Evolutionary conservation across 2,888 invertebrate species (phyloP).

Genomic region (Cephus nigrinus): DNA sequence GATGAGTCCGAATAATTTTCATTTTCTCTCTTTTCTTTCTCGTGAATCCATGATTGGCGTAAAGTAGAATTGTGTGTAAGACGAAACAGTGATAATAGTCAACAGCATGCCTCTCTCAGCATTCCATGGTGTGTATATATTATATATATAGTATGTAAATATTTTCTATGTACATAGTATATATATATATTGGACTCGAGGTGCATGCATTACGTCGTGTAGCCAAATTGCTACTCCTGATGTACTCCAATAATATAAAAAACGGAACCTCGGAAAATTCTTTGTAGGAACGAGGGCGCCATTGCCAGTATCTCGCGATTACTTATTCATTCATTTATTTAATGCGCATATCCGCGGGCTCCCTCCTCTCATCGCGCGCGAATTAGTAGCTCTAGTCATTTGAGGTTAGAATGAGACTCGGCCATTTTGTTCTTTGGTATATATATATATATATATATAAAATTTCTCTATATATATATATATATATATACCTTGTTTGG

Average conservation of each 20-base stretch:
- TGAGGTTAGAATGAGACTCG: not conserved
- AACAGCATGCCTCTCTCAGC: conserved; percentile 36
- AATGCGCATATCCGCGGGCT: not conserved
- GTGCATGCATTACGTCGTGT: conserved; percentile 29
- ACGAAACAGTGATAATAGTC: conserved; percentile 7
- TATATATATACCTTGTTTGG: not conserved
- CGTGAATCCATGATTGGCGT: not conserved
- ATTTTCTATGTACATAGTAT: not conserved
- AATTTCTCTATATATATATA: not conserved
- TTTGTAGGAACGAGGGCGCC: conserved; percentile 26
- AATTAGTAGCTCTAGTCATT: not conserved
- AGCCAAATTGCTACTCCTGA: not conserved
- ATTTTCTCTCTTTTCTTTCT: not conserved
- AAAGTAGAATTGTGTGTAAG: not conserved
- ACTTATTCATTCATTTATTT: not conserved
- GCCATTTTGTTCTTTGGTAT: not conserved
- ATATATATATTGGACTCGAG: conserved; percentile 31
- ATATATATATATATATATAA: too few relatives aligned
- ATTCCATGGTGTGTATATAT: conserved; percentile 23
- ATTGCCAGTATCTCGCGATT: not conserved
- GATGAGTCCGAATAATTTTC: not conserved
- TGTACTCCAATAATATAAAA: not conserved
- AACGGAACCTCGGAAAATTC: conserved; percentile 33
- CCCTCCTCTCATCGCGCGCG: not conserved
- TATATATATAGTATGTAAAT: not conserved